Evolutionary conservation across 2,113 vertebrate genomes (phyloP).

Genomic region (Dicaeum eximium): DNA sequence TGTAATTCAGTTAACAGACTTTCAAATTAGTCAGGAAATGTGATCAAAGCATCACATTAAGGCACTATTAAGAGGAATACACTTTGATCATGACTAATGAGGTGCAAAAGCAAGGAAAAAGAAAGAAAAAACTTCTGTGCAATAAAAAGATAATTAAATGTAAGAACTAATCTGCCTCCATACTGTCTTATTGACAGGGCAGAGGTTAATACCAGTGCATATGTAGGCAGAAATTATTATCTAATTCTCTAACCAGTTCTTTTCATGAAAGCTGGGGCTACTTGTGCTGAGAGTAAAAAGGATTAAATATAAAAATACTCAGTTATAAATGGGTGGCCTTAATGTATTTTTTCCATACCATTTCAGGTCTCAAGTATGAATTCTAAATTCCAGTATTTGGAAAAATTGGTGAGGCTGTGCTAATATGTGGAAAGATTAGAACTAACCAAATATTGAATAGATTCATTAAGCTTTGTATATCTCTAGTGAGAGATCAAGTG

Average conservation of each 20-base stretch:
- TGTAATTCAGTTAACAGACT: slow-evolving; percentile 13
- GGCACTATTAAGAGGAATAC: slow-evolving; percentile 6
- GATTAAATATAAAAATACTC: neutral
- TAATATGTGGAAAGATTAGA: neutral
- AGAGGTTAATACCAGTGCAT: slow-evolving; percentile 8
- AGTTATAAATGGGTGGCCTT: neutral
- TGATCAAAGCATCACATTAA: slow-evolving; percentile 57
- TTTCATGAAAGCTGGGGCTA: neutral
- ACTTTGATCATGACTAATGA: slow-evolving; percentile 64
- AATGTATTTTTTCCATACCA: neutral
- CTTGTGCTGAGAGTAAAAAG: neutral
- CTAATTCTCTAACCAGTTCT: neutral
- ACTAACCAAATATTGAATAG: neutral
- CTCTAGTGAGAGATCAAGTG: neutral
- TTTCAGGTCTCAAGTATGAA: neutral
- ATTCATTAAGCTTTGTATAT: neutral
- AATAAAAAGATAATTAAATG: slow-evolving; percentile 17
- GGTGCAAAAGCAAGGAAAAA: neutral
- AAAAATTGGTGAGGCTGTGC: neutral
- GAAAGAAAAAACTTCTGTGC: neutral
- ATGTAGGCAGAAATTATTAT: neutral
- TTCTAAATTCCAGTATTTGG: neutral
- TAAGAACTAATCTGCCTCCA: neutral
- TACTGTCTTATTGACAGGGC: neutral
- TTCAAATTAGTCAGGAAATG: slow-evolving; percentile 24